phyloP scores from a whole-genome alignment of 2,797 vertebrate species.

The Rachycentron canadum region DNA sequence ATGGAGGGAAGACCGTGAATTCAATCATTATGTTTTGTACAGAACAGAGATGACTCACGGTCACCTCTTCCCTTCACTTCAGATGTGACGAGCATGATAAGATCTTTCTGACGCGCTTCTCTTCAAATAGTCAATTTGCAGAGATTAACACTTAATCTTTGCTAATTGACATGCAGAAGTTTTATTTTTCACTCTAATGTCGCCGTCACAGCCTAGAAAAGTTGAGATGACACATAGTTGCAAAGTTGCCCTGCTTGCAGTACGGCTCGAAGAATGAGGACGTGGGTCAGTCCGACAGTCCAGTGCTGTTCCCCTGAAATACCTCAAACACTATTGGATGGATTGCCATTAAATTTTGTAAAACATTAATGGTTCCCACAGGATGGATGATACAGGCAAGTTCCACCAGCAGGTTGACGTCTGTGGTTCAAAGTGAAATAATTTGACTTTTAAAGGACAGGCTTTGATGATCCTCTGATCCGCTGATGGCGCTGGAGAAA shows the following conservation, averaged over 20 bases:
- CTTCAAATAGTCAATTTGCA: constrained; percentile 38
- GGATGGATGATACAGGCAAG: too few species aligned
- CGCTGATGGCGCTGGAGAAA: too few species aligned
- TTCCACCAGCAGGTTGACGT: too few species aligned
- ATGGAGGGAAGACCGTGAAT: constrained; percentile 29
- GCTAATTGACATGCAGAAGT: constrained; percentile 39
- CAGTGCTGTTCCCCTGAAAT: too few species aligned
- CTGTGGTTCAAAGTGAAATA: too few species aligned
- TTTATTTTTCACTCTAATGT: constrained; percentile 34
- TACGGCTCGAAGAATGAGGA: too few species aligned
- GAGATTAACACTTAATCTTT: constrained; percentile 64
- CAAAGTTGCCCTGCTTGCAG: constrained; percentile 1
- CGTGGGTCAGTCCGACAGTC: too few species aligned
- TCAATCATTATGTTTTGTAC: constrained; percentile 30
- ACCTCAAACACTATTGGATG: too few species aligned
- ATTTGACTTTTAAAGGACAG: too few species aligned
- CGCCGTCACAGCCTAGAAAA: constrained; percentile 26
- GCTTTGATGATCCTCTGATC: neutral
- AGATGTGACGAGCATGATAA: constrained; percentile 27
- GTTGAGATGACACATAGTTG: constrained; percentile 30
- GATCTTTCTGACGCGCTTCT: constrained; percentile 30
- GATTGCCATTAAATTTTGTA: too few species aligned
- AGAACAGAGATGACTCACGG: constrained; percentile 33
- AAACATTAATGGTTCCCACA: too few species aligned
- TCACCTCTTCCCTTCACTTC: constrained; percentile 34